Base-by-base conservation (phyloP, 2,797 vertebrate genomes). In the Pogonophryne albipinna region DNA sequence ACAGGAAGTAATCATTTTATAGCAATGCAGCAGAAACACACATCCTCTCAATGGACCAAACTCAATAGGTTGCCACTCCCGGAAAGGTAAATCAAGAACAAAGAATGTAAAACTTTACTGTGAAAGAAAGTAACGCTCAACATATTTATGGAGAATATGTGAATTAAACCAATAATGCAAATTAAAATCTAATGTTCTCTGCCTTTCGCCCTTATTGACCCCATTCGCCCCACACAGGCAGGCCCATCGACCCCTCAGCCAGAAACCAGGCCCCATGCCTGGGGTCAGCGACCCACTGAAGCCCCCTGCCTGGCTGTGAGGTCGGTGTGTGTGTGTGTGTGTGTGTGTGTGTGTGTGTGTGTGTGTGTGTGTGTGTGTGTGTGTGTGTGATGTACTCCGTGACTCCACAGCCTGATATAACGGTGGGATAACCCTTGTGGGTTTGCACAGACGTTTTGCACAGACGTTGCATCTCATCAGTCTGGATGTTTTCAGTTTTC, bases 261-360 rank as follows among this genome's bases (percentile, higher is more conserved):
- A 82, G 74, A 79, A 90, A 92, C 90, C 80, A 87, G 83, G 80
- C 63, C 79, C 85, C 81, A 79, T 44, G 87, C 84, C 67, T 10
- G 82, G 86, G 90, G 86, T 91, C 87, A 82, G 51, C 67, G 62
- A 74, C 78, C 76, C 74, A 27, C 60, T 12, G 82, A 73, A 76
- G 83, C 76, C 80, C 83, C 83, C 87, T 71, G 80, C 79, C 57
- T 31, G 63, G 76, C 76, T 56, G 49, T 60, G 70, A 76, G 71
- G 70, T 74, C 13, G 3, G 57, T 7, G 55, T 41, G 31, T 34
- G 31, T 34, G 34, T 34, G 34, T 34, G 65, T 51, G 71, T 49
- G 19, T 67, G 69, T 55, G 66, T 66, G 55, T 34, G 19, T 53
- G 61, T 44, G 23, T n/a, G n/a, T n/a, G n/a, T n/a, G n/a, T n/a